phyloP scores from a whole-genome alignment of 2,797 vertebrate species.

The Holocentrus rufus region DNA sequence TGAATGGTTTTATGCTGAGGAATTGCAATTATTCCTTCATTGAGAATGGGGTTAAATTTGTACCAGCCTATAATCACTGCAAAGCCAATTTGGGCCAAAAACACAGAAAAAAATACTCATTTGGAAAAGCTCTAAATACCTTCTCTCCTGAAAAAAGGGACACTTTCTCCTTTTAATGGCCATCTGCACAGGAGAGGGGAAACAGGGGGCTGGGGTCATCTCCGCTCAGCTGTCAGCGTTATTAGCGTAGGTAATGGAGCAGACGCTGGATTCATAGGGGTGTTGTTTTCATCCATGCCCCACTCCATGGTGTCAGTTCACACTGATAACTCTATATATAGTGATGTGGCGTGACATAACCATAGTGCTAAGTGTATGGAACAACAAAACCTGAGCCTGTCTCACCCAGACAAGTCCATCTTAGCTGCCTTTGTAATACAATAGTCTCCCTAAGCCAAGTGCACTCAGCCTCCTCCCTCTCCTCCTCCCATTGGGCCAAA shows the following conservation, averaged over 20 bases:
- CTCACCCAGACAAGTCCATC: conserved; percentile 82
- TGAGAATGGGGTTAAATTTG: conserved; percentile 66
- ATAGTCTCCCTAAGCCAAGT: conserved; percentile 72
- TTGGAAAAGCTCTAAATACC: conserved; percentile 97
- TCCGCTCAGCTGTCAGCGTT: conserved; percentile 99
- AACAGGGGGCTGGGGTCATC: conserved; percentile 97
- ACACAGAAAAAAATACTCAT: conserved; percentile 87
- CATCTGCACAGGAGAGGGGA: conserved; percentile 99
- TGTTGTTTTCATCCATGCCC: conserved; percentile 93
- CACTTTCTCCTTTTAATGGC: conserved; percentile 99
- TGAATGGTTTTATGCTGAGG: conserved; percentile 22
- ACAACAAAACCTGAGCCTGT: conserved; percentile 87
- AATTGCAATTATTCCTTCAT: conserved; percentile 34
- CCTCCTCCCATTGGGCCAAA: conserved; percentile 63
- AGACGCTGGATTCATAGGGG: conserved; percentile 95
- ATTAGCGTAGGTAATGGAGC: conserved; percentile 99
- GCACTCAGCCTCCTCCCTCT: conserved; percentile 66
- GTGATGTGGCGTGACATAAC: conserved; percentile 85
- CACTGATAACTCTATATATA: conserved; percentile 99
- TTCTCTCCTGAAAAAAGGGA: conserved; percentile 92
- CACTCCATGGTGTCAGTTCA: conserved; percentile 89
- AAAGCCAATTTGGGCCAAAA: conserved; percentile 80
- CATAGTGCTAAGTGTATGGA: conserved; percentile 87
- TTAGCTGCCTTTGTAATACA: conserved; percentile 84
- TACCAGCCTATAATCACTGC: conserved; percentile 74